Evolutionary conservation across 2,888 invertebrate species (phyloP).

Genomic region (Cristatella mucedo): DNA sequence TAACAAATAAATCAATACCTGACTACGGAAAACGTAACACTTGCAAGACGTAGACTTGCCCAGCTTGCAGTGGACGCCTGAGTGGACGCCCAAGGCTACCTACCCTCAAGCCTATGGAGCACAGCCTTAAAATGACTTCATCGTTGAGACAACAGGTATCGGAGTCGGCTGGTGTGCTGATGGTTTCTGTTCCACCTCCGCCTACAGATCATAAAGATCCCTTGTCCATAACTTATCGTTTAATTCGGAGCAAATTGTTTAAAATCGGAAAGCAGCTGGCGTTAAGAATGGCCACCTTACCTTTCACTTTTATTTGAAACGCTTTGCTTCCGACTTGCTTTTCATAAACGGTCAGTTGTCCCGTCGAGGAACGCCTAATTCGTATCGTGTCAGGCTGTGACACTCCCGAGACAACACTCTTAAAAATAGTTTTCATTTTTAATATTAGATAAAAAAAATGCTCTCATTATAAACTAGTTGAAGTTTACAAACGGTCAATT

Average conservation of each 20-base stretch:
- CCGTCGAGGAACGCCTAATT: conserved; percentile 43
- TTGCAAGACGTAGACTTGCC: no score
- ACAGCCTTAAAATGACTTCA: conserved; percentile 26
- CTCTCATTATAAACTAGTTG: not conserved
- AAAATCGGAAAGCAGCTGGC: no score
- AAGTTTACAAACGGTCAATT: not conserved
- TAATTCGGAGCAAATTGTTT: no score
- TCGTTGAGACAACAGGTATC: conserved; percentile 48
- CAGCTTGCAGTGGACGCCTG: no score
- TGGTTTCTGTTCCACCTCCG: no score
- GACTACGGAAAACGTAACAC: no score
- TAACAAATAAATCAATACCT: no score
- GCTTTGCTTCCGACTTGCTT: conserved; percentile 40
- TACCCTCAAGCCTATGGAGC: conserved; percentile 13
- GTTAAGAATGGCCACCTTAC: no score
- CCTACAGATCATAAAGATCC: no score
- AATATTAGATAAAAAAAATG: not conserved
- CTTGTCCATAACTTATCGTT: no score
- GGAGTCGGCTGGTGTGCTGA: no score
- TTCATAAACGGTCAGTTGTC: conserved; percentile 39
- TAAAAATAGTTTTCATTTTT: conserved; percentile 13
- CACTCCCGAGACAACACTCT: conserved; percentile 63
- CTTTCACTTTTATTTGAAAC: conserved; percentile 42
- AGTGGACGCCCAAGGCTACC: no score
- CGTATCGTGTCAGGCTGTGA: conserved; percentile 60